Conservation (phyloP, 2,888 invertebrate genomes). For the Heliothis peltigera region DNA sequence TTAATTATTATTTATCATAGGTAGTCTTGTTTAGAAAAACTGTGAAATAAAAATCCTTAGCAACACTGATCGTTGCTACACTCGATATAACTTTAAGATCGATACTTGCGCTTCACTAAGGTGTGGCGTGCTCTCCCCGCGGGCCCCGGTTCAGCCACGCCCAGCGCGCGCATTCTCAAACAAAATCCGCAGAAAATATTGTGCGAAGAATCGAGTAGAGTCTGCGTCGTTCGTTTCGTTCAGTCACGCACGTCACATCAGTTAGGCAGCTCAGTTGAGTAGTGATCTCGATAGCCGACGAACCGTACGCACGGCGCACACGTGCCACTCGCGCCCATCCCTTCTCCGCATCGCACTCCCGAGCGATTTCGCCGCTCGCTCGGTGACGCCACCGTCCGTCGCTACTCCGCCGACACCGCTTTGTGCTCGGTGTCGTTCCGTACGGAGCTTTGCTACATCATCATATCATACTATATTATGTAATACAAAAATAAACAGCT, state of each 20-base stretch:
- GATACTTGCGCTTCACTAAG: constrained; percentile 78
- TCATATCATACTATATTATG: constrained; percentile 75
- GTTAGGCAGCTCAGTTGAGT: constrained; percentile 77
- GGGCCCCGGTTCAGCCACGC: constrained; percentile 82
- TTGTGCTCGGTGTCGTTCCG: constrained; percentile 62
- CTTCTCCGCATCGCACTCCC: constrained; percentile 70
- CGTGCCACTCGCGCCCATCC: constrained; percentile 79
- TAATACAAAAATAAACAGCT: constrained; percentile 82
- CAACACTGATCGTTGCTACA: constrained; percentile 32
- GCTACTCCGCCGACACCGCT: constrained; percentile 55
- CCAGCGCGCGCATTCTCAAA: constrained; percentile 86
- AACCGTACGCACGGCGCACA: constrained; percentile 82
- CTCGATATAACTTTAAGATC: constrained; percentile 72
- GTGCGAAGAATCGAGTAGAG: constrained; percentile 78
- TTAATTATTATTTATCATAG: neutral
- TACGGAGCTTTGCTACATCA: constrained; percentile 62
- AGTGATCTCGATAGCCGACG: constrained; percentile 81
- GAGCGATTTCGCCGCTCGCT: constrained; percentile 74
- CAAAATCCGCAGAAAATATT: constrained; percentile 84
- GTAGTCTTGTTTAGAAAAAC: neutral
- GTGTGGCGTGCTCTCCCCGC: constrained; percentile 79
- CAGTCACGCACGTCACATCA: constrained; percentile 81
- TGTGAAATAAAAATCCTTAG: constrained; percentile 19
- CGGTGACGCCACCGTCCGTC: constrained; percentile 66
- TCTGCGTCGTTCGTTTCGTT: constrained; percentile 72